Base-by-base conservation (phyloP, 2,797 vertebrate genomes). In the Ceryle rudis region DNA sequence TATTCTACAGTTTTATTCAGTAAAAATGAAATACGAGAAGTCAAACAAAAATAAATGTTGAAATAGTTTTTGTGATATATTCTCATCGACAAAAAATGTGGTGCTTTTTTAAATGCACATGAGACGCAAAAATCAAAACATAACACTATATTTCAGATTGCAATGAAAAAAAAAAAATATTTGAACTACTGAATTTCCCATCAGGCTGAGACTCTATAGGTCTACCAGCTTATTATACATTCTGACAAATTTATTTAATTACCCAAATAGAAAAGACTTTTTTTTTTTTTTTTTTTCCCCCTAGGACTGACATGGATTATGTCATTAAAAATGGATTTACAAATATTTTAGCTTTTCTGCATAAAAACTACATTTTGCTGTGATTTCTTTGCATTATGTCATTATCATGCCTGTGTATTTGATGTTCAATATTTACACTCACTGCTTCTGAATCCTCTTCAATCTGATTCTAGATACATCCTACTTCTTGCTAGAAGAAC, bases 261-360 rank as follows among this genome's bases (percentile, higher is more conserved):
- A 60, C 42, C 13, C 28, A 92, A 77, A 90, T 33, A 75, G 23
- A 87, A 91, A 84, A 58, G 16, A 5, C 15, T 85, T 22, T 81
- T 46, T 20, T 81, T 46, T 66, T 77, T 37, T 37, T 37, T 41
- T 41, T 41, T 41, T 41, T 41, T 12, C 11, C 11, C 39, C 33
- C 69, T 89, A 26, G 78, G 52, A 55, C 54, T 41, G 62, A 57
- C 58, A 70, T 70, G 11, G 20, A 35, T 41, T 25, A 33, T 70
- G 60, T 12, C 86, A 70, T 86, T 90, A 84, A 92, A 95, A 86
- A 81, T 66, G 70, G 42, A 92, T 93, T 69, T 84, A 60, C 64
- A 89, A 85, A 93, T 93, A 85, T 78, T 92, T 95, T 84, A 81
- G 2, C 13, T 82, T 81, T 89, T 79, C 11, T 86, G 35, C 93